Base-by-base conservation (phyloP, 2,113 vertebrate species). In the Ptyas mucosa region DNA sequence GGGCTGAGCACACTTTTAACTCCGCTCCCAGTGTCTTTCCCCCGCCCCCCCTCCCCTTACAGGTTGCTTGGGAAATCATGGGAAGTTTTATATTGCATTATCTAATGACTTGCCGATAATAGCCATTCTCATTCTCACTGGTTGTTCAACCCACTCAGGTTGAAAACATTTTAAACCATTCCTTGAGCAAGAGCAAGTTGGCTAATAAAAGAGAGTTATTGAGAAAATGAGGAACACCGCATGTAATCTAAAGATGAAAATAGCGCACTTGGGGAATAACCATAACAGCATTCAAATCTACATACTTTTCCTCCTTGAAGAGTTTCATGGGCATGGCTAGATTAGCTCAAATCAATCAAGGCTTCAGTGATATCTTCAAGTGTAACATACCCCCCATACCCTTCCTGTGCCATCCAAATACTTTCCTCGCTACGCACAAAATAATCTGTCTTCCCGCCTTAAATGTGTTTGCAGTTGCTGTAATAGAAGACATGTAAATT, bases 41-140 rank as follows among this genome's bases (percentile, higher is more conserved):
- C 23, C 1, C 8, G 2, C 23, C 23, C 24, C 23, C 3, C 2
- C 23, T 58, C 18, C 4, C 4, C 15, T 1, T 18, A 58, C 23
- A 58, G 57, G 57, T 58, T 58, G 23, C 64, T 85, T 89, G 8
- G 29, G 52, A 75, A 75, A 52, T n/a, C 53, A 85, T n/a, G 26
- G 43, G 11, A 15, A 51, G 64, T 89, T 89, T 92, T 92, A 92
- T 53, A 89, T 46, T 7, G 57, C 69, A 69, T 89, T 92, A 85
- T 24, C 24, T 1, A 24, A 58, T 89, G 29, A 92, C 69, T 85
- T 46, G 3, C 24, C 52, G 20, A 11, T 5, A 58, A 4, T 26
- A 69, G 51, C 21, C 34, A 43, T 43, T 34, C 8, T 10, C 57
- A 58, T 58, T 58, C 88, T 54, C 53, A 57, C 3, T 51, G 43